Conservation (phyloP, 2,888 invertebrate species). For the Cephonodes hylas region DNA sequence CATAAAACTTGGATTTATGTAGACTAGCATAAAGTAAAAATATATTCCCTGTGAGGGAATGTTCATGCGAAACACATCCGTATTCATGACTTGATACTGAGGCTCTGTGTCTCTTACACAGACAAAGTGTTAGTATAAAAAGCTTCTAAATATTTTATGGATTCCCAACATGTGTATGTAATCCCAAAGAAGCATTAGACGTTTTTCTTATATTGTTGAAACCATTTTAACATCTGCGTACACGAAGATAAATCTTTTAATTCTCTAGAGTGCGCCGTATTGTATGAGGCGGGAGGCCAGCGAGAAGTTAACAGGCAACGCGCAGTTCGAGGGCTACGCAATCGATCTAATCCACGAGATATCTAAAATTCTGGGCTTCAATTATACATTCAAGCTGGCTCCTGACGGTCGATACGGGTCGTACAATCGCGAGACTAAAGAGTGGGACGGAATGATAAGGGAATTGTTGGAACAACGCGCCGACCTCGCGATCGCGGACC, state of each 20-base stretch:
- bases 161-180: conserved; percentile 36
- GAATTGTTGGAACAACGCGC: conserved; percentile 94
- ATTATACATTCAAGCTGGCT: conserved; percentile 92
- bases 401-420: conserved; percentile 93
- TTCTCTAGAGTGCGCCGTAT: conserved; percentile 93
- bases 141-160: conserved; percentile 27
- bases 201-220: conserved; percentile 30
- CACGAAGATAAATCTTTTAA: conserved; percentile 35
- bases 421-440: conserved; percentile 89
- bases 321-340: conserved; percentile 96
- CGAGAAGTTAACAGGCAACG: conserved; percentile 91
- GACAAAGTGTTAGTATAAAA: conserved; percentile 22
- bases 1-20: conserved; percentile 44
- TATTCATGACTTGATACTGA: conserved; percentile 37
- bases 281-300: conserved; percentile 95
- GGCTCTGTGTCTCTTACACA: conserved; percentile 24
- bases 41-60: conserved; percentile 44
- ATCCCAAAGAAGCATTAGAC: conserved; percentile 22
- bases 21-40: conserved; percentile 42
- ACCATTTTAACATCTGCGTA: conserved; percentile 27
- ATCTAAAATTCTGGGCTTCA: conserved; percentile 91
- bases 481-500: conserved; percentile 97
- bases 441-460: conserved; percentile 96
- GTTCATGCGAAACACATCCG: conserved; percentile 39
- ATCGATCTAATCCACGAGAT: conserved; percentile 97